Evolutionary conservation across 1,140 invertebrate genomes (phyloP).

Genomic region (Drosophila jambulina): DNA sequence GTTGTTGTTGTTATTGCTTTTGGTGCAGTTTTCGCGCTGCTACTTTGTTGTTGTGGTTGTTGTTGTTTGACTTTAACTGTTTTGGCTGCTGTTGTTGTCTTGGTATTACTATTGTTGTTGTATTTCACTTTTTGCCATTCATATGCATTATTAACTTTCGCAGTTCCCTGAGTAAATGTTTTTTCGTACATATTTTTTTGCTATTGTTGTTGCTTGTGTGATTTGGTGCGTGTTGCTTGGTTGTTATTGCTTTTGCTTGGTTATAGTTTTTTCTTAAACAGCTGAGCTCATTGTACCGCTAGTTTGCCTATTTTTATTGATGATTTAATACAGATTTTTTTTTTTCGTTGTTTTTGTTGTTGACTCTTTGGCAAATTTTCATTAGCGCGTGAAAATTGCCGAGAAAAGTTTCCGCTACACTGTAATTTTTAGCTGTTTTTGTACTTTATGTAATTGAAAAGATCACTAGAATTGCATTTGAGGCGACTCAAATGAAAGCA

Average conservation of each 20-base stretch:
- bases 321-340: constrained; percentile 71
- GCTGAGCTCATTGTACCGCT: constrained; percentile 71
- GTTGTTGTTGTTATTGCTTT: constrained; percentile 18
- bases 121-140: constrained; percentile 82
- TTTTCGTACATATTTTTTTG: constrained; percentile 77
- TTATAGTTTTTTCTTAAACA: constrained; percentile 44
- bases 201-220: constrained; percentile 53
- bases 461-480: constrained; percentile 74
- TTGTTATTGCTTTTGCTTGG: constrained; percentile 8
- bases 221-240: constrained; percentile 66
- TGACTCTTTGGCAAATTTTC: constrained; percentile 55
- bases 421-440: constrained; percentile 32
- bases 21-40: constrained; percentile 53
- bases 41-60: constrained; percentile 23
- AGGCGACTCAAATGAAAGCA: constrained; percentile 71
- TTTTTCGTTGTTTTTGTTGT: neutral
- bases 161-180: constrained; percentile 75
- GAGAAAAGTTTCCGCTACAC: constrained; percentile 43
- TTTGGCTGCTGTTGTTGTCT: constrained; percentile 36
- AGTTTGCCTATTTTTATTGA: constrained; percentile 75
- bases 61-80: constrained; percentile 30
- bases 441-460: constrained; percentile 66
- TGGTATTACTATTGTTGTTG: constrained; percentile 27
- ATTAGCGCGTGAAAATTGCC: constrained; percentile 62
- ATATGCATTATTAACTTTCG: constrained; percentile 83